Evolutionary conservation across 2,888 invertebrate species (phyloP).

Genomic region (Glyphotaelius pellucidus): DNA sequence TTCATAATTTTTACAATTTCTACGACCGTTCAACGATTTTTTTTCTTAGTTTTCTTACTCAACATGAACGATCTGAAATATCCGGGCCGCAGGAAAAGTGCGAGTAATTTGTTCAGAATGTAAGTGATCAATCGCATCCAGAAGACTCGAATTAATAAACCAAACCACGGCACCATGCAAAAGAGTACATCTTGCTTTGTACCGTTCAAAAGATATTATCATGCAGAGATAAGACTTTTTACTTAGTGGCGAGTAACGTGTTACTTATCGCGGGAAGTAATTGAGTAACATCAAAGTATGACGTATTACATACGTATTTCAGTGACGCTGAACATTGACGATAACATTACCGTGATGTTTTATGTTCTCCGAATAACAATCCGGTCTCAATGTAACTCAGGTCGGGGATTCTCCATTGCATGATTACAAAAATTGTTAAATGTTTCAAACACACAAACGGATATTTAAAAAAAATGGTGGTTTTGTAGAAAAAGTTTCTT

Average conservation of each 20-base stretch:
- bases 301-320: neutral
- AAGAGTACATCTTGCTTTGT: neutral
- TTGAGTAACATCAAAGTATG: neutral
- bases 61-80: neutral
- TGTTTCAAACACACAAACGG: too few relatives aligned
- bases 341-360: neutral
- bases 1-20: too few relatives aligned
- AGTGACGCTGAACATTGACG: neutral
- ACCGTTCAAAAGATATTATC: neutral
- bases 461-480: too few relatives aligned
- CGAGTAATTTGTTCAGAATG: neutral
- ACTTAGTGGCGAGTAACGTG: neutral
- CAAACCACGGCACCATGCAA: neutral
- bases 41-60: neutral
- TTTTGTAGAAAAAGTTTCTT: neutral
- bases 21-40: neutral
- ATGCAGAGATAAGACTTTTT: neutral
- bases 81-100: neutral
- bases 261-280: neutral
- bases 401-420: neutral
- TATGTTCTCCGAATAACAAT: neutral
- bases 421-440: neutral
- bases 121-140: neutral
- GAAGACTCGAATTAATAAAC: neutral
- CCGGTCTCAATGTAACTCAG: constrained; percentile 2